A percentile compares a stretch with the other conserved stretches of the same genome.
Evolutionary conservation across 2,888 invertebrate species (phyloP).

Genomic region (Pomacea canaliculata): DNA sequence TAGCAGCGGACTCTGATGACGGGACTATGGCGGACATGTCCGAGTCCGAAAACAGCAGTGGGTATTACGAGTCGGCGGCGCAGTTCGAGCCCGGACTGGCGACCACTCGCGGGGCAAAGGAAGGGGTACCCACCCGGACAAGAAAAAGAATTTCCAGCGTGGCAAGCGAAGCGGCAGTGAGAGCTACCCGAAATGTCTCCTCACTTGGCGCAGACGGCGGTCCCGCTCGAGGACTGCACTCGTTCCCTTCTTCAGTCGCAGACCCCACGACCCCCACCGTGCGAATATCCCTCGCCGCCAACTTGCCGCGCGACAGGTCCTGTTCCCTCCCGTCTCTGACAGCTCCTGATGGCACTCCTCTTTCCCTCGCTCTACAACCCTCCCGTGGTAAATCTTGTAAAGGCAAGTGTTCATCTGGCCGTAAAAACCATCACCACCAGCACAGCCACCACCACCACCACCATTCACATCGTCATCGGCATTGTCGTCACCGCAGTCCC

Average conservation of each 20-base stretch:
- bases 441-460: conserved; percentile 4
- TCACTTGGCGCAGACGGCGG: neutral
- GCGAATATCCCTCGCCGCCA: no score
- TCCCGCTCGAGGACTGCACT: neutral
- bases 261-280: no score
- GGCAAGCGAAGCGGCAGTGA: neutral
- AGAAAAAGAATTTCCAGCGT: neutral
- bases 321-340: neutral
- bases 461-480: neutral
- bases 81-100: neutral
- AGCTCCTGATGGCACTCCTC: neutral
- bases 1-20: conserved; percentile 19
- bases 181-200: neutral
- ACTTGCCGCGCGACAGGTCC: neutral
- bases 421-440: neutral
- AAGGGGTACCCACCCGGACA: no score
- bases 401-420: neutral
- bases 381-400: neutral
- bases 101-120: neutral
- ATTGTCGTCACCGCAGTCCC: neutral
- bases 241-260: neutral
- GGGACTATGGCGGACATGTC: conserved; percentile 33
- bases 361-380: neutral
- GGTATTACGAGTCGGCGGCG: conserved; percentile 28
- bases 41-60: conserved; percentile 35